These are phyloP conservation scores for Varanus salvator DNA, from an alignment of 2,113 vertebrate species.

Conservation along the genomic window DNA sequence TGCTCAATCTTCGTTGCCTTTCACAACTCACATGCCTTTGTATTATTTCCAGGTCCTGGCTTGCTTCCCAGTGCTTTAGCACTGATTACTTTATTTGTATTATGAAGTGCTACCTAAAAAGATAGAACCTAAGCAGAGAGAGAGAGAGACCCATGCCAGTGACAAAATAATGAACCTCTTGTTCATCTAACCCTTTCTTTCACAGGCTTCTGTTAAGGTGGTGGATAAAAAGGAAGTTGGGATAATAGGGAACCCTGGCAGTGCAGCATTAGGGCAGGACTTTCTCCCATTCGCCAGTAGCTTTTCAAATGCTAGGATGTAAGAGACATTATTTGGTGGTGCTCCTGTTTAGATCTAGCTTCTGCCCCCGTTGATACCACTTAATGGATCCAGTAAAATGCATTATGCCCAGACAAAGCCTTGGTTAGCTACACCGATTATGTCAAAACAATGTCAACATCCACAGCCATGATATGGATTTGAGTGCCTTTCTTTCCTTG, in stretches of 20 bases:
- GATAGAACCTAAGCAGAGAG: neutral
- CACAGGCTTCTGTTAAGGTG: neutral
- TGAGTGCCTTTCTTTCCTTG: neutral
- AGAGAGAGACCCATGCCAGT: neutral
- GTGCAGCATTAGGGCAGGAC: neutral
- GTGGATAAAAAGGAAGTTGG: neutral
- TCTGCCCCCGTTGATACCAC: neutral
- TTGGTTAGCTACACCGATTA: neutral
- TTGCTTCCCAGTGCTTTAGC: neutral
- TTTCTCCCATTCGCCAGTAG: neutral
- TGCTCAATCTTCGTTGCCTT: neutral
- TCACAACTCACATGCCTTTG: neutral
- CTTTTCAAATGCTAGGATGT: neutral
- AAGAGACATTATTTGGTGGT: neutral
- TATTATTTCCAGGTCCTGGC: conserved; percentile 1
- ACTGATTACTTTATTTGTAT: conserved; percentile 14
- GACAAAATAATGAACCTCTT: neutral
- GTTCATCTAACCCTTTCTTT: neutral
- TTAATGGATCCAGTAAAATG: neutral
- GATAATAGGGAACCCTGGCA: neutral
- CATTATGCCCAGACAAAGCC: neutral
- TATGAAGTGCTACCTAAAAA: neutral
- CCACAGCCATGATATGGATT: neutral
- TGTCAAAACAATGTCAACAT: neutral
- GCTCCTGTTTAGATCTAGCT: neutral